These are phyloP conservation scores for Rhea americana DNA, from an alignment of 2,113 vertebrate genomes.

Conservation along the genomic window DNA sequence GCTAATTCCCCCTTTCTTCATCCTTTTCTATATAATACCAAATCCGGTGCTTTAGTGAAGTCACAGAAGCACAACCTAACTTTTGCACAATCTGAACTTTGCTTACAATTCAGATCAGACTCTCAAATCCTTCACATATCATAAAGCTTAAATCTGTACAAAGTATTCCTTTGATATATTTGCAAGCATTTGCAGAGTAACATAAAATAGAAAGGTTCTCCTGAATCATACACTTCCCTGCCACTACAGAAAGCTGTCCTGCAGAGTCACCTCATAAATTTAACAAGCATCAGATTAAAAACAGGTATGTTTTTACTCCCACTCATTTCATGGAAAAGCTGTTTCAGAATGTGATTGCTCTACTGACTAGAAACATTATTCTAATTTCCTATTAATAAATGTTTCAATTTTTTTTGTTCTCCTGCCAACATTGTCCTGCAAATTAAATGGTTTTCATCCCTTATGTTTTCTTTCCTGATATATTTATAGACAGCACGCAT, in stretches of 20 bases:
- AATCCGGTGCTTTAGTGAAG: background rate
- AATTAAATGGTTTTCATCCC: slow-evolving; percentile 17
- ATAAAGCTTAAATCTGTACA: background rate
- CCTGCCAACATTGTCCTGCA: background rate
- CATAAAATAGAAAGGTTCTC: background rate
- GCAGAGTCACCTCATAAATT: background rate
- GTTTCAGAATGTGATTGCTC: background rate
- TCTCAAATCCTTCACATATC: background rate
- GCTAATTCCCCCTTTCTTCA: background rate
- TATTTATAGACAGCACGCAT: slow-evolving; percentile 4
- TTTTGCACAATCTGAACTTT: background rate
- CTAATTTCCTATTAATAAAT: slow-evolving; percentile 11
- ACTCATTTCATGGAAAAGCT: slow-evolving; percentile 6
- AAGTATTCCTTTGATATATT: slow-evolving; percentile 29
- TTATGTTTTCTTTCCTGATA: background rate
- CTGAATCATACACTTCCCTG: background rate
- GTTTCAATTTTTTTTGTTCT: slow-evolving; percentile 3
- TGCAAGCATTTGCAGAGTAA: background rate
- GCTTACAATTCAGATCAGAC: background rate
- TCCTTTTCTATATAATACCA: background rate
- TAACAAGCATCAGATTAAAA: background rate
- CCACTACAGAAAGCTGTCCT: background rate
- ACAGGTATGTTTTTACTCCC: slow-evolving; percentile 9
- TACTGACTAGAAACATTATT: background rate
- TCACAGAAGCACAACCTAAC: background rate